Percentiles rank a stretch among this genome's conserved stretches.
These are phyloP conservation scores for Varanus salvator DNA, from an alignment of 2,113 vertebrate genomes.

Conservation along the genomic window DNA sequence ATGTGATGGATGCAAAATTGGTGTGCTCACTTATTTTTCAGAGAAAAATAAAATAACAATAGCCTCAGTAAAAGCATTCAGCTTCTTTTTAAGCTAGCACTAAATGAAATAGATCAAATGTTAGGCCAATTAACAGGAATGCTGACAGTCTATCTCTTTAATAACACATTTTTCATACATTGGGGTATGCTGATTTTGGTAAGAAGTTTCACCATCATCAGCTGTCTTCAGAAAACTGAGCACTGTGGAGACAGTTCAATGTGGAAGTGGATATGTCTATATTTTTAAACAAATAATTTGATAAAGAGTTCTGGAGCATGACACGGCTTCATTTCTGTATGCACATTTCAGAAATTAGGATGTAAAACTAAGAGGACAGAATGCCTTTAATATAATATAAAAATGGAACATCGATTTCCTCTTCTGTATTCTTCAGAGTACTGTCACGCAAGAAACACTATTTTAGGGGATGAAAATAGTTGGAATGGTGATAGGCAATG, in stretches of 20 bases:
- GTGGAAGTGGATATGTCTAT: neutral
- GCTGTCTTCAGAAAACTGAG: neutral
- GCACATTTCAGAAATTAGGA: neutral
- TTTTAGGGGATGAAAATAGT: neutral
- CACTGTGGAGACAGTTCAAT: neutral
- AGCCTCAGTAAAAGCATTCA: neutral
- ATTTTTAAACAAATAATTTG: neutral
- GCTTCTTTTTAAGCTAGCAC: neutral
- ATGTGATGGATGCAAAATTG: constrained; percentile 1
- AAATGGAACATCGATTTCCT: neutral
- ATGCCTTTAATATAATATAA: neutral
- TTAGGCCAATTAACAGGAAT: neutral
- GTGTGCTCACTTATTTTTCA: constrained; percentile 22
- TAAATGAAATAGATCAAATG: neutral
- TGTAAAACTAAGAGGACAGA: neutral
- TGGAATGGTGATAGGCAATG: neutral
- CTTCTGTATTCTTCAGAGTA: neutral
- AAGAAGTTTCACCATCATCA: neutral
- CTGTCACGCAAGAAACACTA: neutral
- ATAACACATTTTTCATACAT: neutral
- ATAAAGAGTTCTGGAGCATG: neutral
- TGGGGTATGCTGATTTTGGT: neutral
- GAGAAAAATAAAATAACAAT: neutral
- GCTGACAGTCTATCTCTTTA: neutral
- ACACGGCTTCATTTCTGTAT: neutral